phyloP scores from a whole-genome alignment of 2,797 vertebrate genomes.

The Nannoperca australis region DNA sequence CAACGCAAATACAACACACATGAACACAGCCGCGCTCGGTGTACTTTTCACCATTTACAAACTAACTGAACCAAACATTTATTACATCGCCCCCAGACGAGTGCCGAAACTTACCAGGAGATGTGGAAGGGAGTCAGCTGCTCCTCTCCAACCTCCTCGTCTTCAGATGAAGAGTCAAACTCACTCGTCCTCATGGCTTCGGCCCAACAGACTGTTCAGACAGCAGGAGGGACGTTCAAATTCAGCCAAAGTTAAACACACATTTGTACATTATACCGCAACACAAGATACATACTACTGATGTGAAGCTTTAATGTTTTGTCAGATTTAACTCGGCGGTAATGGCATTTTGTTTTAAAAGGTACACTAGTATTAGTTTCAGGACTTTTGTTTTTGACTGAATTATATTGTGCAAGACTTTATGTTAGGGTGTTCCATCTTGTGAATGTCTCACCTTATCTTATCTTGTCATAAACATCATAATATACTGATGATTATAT shows the following conservation, averaged over 20 bases:
- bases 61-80: neutral
- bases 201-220: constrained; percentile 29
- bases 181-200: constrained; percentile 79
- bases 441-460: too few relatives aligned
- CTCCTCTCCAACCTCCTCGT: constrained; percentile 86
- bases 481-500: too few relatives aligned
- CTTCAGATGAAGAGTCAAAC: constrained; percentile 94
- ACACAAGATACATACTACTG: neutral
- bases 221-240: fast-evolving
- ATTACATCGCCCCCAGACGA: neutral
- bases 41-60: neutral
- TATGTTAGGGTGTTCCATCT: neutral
- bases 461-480: too few relatives aligned
- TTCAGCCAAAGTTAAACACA: neutral
- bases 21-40: neutral
- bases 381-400: neutral
- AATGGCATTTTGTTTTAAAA: neutral
- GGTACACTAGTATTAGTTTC: neutral
- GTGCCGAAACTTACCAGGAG: constrained; percentile 86
- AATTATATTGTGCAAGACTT: neutral
- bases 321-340: neutral
- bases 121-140: constrained; percentile 85
- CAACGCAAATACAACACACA: neutral
- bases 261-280: neutral
- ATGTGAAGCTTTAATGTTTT: neutral